Conservation (phyloP, 2,113 vertebrate species). For the Benitochromis conjunctus region DNA sequence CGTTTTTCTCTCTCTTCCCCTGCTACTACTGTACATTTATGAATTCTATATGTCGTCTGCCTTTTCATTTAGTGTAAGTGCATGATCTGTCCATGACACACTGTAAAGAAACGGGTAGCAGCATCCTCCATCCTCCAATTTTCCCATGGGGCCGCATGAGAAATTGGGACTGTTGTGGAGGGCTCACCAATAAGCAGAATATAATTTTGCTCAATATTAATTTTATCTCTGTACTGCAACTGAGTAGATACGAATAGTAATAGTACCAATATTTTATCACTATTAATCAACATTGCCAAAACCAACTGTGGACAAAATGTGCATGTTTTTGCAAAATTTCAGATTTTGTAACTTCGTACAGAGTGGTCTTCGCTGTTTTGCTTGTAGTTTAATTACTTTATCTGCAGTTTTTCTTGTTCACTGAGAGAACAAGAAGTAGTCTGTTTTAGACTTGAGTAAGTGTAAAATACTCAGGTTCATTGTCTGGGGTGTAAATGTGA, state of each 20-base stretch:
- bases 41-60: neutral
- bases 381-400: neutral
- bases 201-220: neutral
- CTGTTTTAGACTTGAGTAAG: neutral
- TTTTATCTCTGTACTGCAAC: neutral
- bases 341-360: neutral
- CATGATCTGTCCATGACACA: neutral
- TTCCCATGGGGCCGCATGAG: neutral
- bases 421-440: neutral
- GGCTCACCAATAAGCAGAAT: neutral
- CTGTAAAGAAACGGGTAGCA: neutral
- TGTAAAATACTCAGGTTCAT: neutral
- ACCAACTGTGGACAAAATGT: neutral
- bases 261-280: neutral
- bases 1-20: constrained; percentile 9
- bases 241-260: neutral
- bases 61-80: neutral
- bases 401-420: no score
- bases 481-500: neutral
- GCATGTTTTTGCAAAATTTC: neutral
- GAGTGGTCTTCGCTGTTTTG: neutral
- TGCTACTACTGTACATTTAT: constrained; percentile 6
- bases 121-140: neutral
- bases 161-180: neutral
- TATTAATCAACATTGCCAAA: neutral